Evolutionary conservation across 2,113 vertebrate species (phyloP).

Genomic region (Pseudolaguvia tuberculata): DNA sequence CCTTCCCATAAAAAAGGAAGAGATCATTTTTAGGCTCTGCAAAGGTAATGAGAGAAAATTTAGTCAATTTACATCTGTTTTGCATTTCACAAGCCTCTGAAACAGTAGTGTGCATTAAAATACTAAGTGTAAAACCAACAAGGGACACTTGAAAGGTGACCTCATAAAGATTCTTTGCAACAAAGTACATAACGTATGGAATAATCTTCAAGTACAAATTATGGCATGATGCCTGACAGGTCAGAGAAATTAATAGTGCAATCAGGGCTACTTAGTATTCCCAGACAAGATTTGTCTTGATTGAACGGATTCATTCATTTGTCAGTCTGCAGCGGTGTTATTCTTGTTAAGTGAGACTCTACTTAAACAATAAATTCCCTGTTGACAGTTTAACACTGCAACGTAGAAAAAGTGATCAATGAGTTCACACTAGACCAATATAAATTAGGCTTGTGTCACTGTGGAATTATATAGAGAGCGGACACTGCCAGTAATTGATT

Average conservation of each 20-base stretch:
- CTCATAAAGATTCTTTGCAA: conserved; percentile 62
- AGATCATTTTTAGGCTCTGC: conserved; percentile 92
- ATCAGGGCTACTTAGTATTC: conserved; percentile 61
- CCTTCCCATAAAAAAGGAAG: conserved; percentile 98
- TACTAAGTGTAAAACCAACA: neutral
- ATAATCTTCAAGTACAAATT: conserved; percentile 22
- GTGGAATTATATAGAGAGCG: conserved; percentile 7
- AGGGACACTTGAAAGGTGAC: conserved; percentile 36
- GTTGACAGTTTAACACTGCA: conserved; percentile 40
- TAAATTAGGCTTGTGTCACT: conserved; percentile 34
- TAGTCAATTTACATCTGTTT: conserved; percentile 11
- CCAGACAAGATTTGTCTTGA: conserved; percentile 46
- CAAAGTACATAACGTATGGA: conserved; percentile 43
- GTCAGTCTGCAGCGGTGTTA: conserved; percentile 42
- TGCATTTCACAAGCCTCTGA: conserved; percentile 13
- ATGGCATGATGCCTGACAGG: conserved; percentile 31
- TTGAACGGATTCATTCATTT: conserved; percentile 44
- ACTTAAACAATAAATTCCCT: conserved; percentile 45
- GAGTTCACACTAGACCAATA: conserved; percentile 21
- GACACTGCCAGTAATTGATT: conserved; percentile 6
- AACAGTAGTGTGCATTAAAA: conserved; percentile 4
- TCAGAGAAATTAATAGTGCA: conserved; percentile 65
- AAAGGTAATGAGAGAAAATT: conserved; percentile 65
- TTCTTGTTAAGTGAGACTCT: conserved; percentile 45
- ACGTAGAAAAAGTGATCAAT: conserved; percentile 36